These are phyloP conservation scores for Catostomus latipinnis DNA, from an alignment of 2,797 vertebrate species.

Conservation along the genomic window DNA sequence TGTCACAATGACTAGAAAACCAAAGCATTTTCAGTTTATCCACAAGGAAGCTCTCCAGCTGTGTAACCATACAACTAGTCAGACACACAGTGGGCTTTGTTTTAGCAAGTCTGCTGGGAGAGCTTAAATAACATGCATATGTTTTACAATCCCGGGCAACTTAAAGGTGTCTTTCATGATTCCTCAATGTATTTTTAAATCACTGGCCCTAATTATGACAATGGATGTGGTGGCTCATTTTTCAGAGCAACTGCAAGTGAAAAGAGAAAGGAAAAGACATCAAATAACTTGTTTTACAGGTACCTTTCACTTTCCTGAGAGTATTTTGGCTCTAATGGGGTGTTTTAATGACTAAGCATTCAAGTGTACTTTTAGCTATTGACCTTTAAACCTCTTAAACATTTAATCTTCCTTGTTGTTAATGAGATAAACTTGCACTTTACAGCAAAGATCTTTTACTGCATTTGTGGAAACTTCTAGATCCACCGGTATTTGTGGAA, in stretches of 20 bases:
- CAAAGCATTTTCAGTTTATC: constrained; percentile 9
- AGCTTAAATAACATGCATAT: constrained; percentile 27
- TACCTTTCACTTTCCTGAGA: not conserved
- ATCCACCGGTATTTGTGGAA: constrained; percentile 6
- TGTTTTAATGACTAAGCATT: constrained; percentile 17
- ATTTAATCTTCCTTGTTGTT: constrained; percentile 10
- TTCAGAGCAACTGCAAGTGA: constrained; percentile 16
- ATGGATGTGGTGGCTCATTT: constrained; percentile 39
- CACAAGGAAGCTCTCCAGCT: not conserved
- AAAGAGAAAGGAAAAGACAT: constrained; percentile 20
- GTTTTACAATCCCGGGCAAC: not conserved
- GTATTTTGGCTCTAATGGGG: not conserved
- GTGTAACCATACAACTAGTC: constrained; percentile 30
- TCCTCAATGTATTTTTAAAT: constrained; percentile 11
- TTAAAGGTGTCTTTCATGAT: constrained; percentile 16
- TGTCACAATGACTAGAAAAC: constrained; percentile 1
- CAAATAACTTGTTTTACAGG: constrained; percentile 15
- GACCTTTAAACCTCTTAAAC: constrained; percentile 11
- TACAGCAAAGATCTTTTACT: not conserved
- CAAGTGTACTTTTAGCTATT: constrained; percentile 10
- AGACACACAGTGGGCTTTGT: constrained; percentile 10
- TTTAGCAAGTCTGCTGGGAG: constrained; percentile 14
- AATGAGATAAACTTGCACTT: not conserved
- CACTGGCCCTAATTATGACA: constrained; percentile 20
- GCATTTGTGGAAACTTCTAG: not conserved